These are phyloP conservation scores for Thereva unica DNA, from an alignment of 2,888 invertebrate species.

Conservation along the genomic window DNA sequence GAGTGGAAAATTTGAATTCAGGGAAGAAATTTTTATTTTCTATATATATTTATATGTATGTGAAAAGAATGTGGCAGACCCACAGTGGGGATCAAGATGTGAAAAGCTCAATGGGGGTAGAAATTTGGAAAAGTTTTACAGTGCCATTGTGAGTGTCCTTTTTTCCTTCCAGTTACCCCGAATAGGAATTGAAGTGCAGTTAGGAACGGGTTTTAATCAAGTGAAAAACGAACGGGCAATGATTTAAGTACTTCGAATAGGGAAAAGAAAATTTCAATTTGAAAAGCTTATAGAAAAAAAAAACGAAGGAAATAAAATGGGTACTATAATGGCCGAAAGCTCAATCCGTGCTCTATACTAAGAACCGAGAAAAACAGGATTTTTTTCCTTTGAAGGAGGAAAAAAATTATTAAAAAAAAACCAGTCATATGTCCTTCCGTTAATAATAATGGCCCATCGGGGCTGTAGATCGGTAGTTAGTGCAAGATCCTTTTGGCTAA, in stretches of 20 bases:
- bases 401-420: not conserved
- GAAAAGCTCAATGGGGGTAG: conserved; percentile 13
- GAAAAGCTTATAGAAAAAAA: not conserved
- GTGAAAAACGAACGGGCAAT: not conserved
- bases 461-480: conserved; percentile 17
- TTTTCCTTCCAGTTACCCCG: conserved; percentile 5
- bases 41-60: too few relatives aligned
- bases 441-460: conserved; percentile 25
- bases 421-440: conserved; percentile 5
- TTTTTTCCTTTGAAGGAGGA: not conserved
- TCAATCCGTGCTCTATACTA: conserved; percentile 16
- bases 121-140: conserved; percentile 6
- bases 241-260: conserved; percentile 5
- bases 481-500: conserved; percentile 4
- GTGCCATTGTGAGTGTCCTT: conserved; percentile 13
- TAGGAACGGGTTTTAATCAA: conserved; percentile 7
- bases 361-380: conserved; percentile 7
- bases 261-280: conserved; percentile 18
- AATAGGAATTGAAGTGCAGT: conserved; percentile 4
- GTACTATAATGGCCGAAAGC: conserved; percentile 31
- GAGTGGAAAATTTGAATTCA: not conserved
- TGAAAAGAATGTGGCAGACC: conserved; percentile 19
- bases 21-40: not conserved
- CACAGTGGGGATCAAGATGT: conserved; percentile 13
- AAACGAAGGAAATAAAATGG: conserved; percentile 16